Percentiles rank a stretch among this genome's conserved stretches.
Conservation (phyloP, 2,113 vertebrate species). For the Oryctolagus cuniculus region DNA sequence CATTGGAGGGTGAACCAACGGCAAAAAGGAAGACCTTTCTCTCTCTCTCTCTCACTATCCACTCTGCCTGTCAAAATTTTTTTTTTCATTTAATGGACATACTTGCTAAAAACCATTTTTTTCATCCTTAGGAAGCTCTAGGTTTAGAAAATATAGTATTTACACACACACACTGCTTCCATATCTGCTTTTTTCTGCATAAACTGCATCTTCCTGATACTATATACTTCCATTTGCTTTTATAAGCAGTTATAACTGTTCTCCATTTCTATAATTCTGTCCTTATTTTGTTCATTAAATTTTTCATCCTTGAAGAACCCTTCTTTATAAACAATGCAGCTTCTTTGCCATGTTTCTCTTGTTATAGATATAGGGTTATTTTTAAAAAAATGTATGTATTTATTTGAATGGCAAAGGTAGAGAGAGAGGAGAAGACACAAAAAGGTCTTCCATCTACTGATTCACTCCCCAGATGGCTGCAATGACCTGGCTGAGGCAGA, state of each 20-base stretch:
- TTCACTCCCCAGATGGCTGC: too few species aligned
- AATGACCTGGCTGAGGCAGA: too few species aligned
- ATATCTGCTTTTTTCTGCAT: not conserved
- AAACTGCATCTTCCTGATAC: not conserved
- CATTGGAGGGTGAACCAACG: too few species aligned
- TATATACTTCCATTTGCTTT: not conserved
- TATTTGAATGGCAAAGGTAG: too few species aligned
- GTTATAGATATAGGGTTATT: not conserved
- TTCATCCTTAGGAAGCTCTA: not conserved
- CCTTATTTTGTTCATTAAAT: not conserved
- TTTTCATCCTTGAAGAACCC: not conserved
- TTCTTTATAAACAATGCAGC: not conserved
- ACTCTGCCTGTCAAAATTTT: too few species aligned
- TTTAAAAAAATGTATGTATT: too few species aligned
- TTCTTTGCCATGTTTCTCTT: not conserved
- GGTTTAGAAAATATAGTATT: not conserved
- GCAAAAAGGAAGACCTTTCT: too few species aligned
- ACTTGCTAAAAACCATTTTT: not conserved
- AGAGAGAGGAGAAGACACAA: too few species aligned
- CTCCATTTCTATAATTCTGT: not conserved
- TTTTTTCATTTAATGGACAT: too few species aligned
- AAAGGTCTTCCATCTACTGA: too few species aligned
- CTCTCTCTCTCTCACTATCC: too few species aligned
- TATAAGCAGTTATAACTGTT: not conserved
- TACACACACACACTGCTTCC: not conserved